A percentile compares a stretch with the other conserved stretches of the same genome.
phyloP scores from a whole-genome alignment of 2,888 invertebrate genomes.

The Ferdinandea cuprea region DNA sequence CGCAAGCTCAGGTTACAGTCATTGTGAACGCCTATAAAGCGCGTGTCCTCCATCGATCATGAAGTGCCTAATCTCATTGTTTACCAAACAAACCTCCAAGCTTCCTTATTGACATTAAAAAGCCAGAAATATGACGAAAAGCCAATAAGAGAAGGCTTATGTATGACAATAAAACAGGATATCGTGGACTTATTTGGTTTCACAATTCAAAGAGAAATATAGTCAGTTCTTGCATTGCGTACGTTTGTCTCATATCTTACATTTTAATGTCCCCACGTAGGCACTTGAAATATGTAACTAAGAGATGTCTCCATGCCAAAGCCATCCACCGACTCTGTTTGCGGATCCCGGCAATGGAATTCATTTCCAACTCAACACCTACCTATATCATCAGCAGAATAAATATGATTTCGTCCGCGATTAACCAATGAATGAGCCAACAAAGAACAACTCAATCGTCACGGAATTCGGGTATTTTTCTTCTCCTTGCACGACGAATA shows the following conservation, averaged over 20 bases:
- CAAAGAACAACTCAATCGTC: constrained; percentile 44
- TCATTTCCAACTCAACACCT: constrained; percentile 9
- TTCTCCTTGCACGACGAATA: constrained; percentile 9
- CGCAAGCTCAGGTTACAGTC: too few species aligned
- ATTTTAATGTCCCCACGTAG: neutral
- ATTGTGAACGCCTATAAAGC: too few species aligned
- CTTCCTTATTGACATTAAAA: too few species aligned
- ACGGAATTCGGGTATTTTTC: constrained; percentile 40
- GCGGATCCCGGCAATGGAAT: neutral
- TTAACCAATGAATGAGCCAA: constrained; percentile 14
- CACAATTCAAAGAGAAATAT: too few species aligned
- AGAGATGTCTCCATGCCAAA: neutral
- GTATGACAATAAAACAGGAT: too few species aligned
- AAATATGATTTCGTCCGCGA: constrained; percentile 43
- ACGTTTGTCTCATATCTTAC: neutral
- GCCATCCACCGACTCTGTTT: neutral
- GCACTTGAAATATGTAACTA: constrained; percentile 9
- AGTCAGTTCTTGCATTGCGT: neutral
- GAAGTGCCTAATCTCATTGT: too few species aligned
- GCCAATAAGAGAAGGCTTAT: too few species aligned
- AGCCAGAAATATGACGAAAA: too few species aligned
- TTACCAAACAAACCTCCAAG: too few species aligned
- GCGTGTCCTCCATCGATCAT: too few species aligned
- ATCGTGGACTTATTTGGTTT: too few species aligned
- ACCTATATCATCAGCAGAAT: constrained; percentile 25